Conservation (phyloP, 2,113 vertebrate species). For the Danio rerio region GRCz12tu NC_133176.1:40200001-40200500, state of each 20-base stretch:
- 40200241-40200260: constrained; percentile 93
- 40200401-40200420: constrained; percentile 90
- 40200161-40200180: constrained; percentile 83
- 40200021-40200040: background rate
- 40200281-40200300: constrained; percentile 94
- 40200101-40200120: background rate
- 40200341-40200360: constrained; percentile 97
- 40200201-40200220: constrained; percentile 91
- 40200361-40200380: constrained; percentile 99
- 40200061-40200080: background rate
- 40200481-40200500: constrained; percentile 85
- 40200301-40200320: constrained; percentile 92
- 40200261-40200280: constrained; percentile 93
- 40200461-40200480: constrained; percentile 91
- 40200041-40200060: background rate
- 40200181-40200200: constrained; percentile 92
- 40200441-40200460: constrained; percentile 91
- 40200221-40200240: constrained; percentile 81
- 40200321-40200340: constrained; percentile 90
- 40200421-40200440: constrained; percentile 91
- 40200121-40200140: background rate
- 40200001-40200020: background rate
- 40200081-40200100: too few species aligned
- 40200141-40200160: background rate
- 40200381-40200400: constrained; percentile 97